These are phyloP conservation scores for Physella acuta DNA, from an alignment of 1,140 invertebrate species.

Conservation along the genomic window DNA sequence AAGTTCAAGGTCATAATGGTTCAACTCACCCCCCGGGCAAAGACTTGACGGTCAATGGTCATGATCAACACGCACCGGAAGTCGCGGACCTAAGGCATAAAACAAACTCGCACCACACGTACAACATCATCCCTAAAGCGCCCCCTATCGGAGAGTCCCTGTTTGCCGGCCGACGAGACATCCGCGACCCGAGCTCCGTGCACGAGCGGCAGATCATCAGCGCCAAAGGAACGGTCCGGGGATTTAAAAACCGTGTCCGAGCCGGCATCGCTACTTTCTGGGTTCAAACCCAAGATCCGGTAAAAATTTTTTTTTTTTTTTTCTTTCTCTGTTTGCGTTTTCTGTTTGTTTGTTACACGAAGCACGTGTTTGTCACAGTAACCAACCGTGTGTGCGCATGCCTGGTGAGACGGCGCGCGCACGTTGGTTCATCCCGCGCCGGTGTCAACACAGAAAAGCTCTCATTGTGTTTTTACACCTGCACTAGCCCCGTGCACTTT, in stretches of 20 bases:
- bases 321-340: no score
- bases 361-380: no score
- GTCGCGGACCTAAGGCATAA: not conserved
- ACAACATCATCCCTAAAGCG: conserved; percentile 4
- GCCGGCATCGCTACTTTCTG: conserved; percentile 92
- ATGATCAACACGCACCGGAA: not conserved
- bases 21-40: not conserved
- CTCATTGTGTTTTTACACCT: no score
- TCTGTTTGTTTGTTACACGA: no score
- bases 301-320: conserved; percentile 1
- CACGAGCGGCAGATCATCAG: conserved; percentile 63
- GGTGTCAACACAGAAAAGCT: no score
- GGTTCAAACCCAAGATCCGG: conserved; percentile 21
- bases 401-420: no score
- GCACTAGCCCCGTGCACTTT: no score
- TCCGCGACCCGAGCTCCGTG: conserved; percentile 34
- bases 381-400: no score
- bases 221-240: conserved; percentile 82
- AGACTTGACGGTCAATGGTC: not conserved
- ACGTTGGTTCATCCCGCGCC: no score
- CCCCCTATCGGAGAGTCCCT: conserved; percentile 2
- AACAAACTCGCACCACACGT: not conserved
- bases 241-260: conserved; percentile 89
- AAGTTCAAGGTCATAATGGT: not conserved
- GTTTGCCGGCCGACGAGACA: conserved; percentile 48